Percentiles rank a stretch among this genome's conserved stretches.
Conservation (phyloP, 2,113 vertebrate species). For the Poicephalus meyeri region DNA sequence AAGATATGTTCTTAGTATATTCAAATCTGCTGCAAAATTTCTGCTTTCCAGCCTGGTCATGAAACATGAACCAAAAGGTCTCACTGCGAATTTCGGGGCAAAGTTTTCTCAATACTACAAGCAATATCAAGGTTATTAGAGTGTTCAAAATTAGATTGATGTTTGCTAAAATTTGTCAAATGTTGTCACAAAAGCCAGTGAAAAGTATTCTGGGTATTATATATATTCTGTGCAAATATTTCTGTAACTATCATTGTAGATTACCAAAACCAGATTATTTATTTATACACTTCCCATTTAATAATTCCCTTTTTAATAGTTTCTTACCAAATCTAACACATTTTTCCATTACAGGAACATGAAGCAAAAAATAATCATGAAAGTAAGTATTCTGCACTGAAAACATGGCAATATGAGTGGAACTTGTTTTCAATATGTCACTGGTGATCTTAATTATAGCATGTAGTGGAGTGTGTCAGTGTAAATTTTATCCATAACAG, state of each 20-base stretch:
- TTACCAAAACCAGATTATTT: neutral
- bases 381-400: conserved; percentile 68
- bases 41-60: neutral
- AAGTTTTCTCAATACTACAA: neutral
- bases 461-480: neutral
- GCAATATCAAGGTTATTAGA: neutral
- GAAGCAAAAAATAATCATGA: conserved; percentile 72
- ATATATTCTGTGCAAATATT: neutral
- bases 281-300: neutral
- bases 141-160: neutral
- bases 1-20: neutral
- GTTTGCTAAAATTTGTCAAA: neutral
- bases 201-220: neutral
- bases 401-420: neutral
- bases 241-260: neutral
- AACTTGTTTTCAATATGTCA: neutral
- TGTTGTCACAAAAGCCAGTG: neutral
- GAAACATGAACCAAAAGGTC: neutral
- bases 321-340: neutral
- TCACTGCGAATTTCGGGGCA: neutral
- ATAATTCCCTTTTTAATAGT: neutral
- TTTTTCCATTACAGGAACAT: conserved; percentile 65
- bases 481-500: neutral
- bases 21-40: neutral
- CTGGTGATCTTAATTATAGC: neutral